Evolutionary conservation across 2,113 vertebrate species (phyloP).

Genomic region (Ciconia boyciana): DNA sequence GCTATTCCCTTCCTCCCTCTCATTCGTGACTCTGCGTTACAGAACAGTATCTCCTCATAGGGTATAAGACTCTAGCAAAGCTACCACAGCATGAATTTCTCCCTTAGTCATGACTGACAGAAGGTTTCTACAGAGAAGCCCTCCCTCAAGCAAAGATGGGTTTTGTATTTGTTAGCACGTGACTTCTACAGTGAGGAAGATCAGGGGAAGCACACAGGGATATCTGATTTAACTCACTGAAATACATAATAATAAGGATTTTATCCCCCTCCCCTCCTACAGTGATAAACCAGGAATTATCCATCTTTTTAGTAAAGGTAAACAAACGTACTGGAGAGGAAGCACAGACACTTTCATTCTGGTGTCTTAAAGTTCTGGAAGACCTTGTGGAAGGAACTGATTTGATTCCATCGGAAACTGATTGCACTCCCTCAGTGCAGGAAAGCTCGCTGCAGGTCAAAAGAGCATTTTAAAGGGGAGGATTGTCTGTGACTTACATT

Average conservation of each 20-base stretch:
- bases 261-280: neutral
- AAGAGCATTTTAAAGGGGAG: neutral
- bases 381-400: neutral
- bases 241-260: neutral
- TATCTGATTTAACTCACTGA: neutral
- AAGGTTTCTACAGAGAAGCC: neutral
- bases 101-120: rapidly evolving
- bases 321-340: neutral
- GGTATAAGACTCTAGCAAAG: neutral
- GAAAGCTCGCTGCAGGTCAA: neutral
- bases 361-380: neutral
- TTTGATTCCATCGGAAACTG: neutral
- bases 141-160: neutral
- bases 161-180: neutral
- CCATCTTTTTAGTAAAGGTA: neutral
- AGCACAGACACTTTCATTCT: neutral
- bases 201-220: neutral
- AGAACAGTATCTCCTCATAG: neutral
- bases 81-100: neutral
- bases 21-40: neutral
- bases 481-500: neutral
- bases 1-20: neutral
- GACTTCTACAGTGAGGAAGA: neutral
- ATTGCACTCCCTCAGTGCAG: neutral
- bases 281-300: neutral